A percentile compares a stretch with the other conserved stretches of the same genome.
Evolutionary conservation across 2,888 invertebrate species (phyloP).

Genomic region (Nymphalis c-album): DNA sequence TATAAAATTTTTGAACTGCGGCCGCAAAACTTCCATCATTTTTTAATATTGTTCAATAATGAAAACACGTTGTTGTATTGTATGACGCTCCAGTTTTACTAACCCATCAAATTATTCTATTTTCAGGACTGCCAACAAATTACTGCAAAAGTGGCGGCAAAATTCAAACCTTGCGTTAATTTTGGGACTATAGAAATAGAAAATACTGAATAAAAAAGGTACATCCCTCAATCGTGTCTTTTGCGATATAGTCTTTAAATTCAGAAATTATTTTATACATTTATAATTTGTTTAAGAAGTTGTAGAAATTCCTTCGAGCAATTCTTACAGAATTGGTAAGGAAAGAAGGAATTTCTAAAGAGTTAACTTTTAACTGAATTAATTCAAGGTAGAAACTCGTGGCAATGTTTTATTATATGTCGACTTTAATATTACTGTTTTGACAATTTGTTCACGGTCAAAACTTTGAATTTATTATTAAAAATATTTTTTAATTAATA

Average conservation of each 20-base stretch:
- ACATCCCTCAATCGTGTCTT: neutral
- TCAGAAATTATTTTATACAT: conserved; percentile 15
- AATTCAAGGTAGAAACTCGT: conserved; percentile 27
- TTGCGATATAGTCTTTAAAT: neutral
- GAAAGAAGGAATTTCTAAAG: conserved; percentile 27
- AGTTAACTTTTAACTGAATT: conserved; percentile 30
- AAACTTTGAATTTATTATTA: conserved; percentile 13
- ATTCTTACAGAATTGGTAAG: conserved; percentile 23
- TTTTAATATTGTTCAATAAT: no score
- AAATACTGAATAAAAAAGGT: neutral
- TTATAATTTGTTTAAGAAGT: conserved; percentile 23
- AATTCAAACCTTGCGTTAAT: no score
- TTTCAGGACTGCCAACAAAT: no score
- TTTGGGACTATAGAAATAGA: no score
- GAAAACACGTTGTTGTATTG: no score
- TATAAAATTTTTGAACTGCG: no score
- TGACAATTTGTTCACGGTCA: conserved; percentile 20
- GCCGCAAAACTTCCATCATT: no score
- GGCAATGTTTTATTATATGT: conserved; percentile 28
- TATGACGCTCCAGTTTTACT: no score
- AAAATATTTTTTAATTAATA: neutral
- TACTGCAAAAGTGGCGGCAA: no score
- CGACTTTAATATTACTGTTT: conserved; percentile 27
- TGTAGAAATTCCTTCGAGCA: no score
- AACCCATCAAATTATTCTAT: no score